Base-by-base conservation (phyloP, 2,113 vertebrate species). In the human (Homo sapiens) region DNA sequence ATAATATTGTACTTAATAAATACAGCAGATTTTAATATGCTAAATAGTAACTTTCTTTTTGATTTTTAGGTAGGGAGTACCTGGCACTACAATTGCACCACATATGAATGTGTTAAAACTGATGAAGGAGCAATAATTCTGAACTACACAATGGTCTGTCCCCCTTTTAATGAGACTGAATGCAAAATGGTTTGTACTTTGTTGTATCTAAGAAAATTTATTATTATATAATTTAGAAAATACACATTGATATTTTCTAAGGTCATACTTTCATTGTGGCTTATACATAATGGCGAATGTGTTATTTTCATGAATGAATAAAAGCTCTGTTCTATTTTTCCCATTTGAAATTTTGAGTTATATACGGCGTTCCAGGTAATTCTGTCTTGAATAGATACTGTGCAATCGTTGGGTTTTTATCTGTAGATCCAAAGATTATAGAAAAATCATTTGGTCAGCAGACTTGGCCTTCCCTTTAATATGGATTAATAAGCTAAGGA, bases 41-140 rank as follows among this genome's bases (percentile, higher is more conserved):
- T 79, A 40, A 80, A 7, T 14, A 80, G 50, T 93, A 92, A 78
- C 14, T 48, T 93, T 97, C 59, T 90, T 2, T 64, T 83, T 94
- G 50, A 12, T 87, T 96, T 98, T 92, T 97, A 99, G 99, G 99
- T 99, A 94, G 99, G 99, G 86, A 99, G 98, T 72, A 99, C 98
- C n/a, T 99, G 99, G 99, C 99, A 99, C 95, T 99, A 99, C 96
- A 99, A 99, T 96, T 99, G 99, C 82, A 99, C 99, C 43, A 99
- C 99, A 82, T 99, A 99, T 57, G 99, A 99, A 97, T 99, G 99
- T 95, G 98, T 99, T 88, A 99, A 99, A 97, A 99, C 99, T 64
- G 93, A 98, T 6, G 98, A 98, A 23, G 99, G 99, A 87, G 98
- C 99, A 1, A 94, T 99, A 97, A 98, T 99, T 96, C 97, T 99